Conservation (phyloP, 2,113 vertebrate genomes). For the Heterocephalus glaber region DNA sequence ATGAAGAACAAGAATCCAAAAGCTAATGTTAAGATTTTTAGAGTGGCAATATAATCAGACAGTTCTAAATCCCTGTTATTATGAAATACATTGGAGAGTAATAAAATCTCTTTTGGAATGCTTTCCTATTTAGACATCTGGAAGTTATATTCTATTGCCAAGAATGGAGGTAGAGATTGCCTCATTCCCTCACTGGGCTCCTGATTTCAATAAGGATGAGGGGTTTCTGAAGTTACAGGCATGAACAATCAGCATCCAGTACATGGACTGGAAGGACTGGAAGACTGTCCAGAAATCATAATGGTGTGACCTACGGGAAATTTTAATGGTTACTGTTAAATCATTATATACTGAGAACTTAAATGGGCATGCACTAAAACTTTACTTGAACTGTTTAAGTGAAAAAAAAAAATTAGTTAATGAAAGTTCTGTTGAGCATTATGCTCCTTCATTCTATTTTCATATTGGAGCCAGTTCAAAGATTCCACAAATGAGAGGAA, state of each 20-base stretch:
- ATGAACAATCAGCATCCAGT: background rate
- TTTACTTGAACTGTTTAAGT: background rate
- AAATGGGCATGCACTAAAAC: background rate
- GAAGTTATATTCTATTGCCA: background rate
- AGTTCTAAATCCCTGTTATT: background rate
- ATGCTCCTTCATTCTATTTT: background rate
- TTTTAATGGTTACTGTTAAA: background rate
- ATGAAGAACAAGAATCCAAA: background rate
- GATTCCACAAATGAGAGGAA: background rate
- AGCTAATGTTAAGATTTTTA: background rate
- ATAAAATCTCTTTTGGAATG: background rate
- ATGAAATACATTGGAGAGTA: background rate
- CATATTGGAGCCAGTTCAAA: background rate
- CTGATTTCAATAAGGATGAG: background rate
- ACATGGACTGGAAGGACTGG: too few species aligned
- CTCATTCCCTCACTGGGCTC: background rate
- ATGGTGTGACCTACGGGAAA: background rate
- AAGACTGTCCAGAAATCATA: background rate
- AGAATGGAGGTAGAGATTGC: background rate
- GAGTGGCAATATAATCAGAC: rapidly evolving
- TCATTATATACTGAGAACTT: background rate
- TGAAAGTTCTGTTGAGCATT: too few species aligned
- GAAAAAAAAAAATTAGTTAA: background rate
- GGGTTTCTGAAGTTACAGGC: background rate
- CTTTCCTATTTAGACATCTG: background rate